A percentile compares a stretch with the other conserved stretches of the same genome.
Evolutionary conservation across 1,140 invertebrate species (phyloP).

Genomic region (Meteorus sp.): DNA sequence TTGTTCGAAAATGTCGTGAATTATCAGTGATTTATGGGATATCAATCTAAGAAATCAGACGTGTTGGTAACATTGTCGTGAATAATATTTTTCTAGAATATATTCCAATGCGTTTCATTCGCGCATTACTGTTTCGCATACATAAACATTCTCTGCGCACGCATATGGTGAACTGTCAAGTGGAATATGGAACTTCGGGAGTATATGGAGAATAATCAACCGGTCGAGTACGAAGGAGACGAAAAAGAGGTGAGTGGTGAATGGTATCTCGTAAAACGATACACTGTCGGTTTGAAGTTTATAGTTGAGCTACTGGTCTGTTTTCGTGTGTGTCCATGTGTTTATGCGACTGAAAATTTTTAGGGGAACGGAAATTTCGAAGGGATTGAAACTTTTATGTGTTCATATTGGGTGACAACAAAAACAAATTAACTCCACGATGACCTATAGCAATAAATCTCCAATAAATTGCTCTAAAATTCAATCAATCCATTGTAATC

Average conservation of each 20-base stretch:
- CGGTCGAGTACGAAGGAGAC: background rate
- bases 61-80: no score
- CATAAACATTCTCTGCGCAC: no score
- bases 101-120: no score
- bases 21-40: no score
- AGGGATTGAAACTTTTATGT: conserved; percentile 49
- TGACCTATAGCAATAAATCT: background rate
- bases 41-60: no score
- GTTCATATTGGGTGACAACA: no score
- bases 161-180: no score
- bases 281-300: conserved; percentile 49
- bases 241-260: conserved; percentile 29
- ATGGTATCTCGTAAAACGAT: conserved; percentile 54
- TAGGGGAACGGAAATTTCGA: conserved; percentile 50
- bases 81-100: no score
- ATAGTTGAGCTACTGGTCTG: conserved; percentile 42
- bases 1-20: no score
- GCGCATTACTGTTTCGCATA: no score
- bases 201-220: background rate
- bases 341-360: no score
- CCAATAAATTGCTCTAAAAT: no score
- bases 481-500: background rate
- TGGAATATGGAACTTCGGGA: background rate
- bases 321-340: conserved; percentile 36
- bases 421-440: background rate